Conservation (phyloP, 2,113 vertebrate species). For the Epinephelus moara region DNA sequence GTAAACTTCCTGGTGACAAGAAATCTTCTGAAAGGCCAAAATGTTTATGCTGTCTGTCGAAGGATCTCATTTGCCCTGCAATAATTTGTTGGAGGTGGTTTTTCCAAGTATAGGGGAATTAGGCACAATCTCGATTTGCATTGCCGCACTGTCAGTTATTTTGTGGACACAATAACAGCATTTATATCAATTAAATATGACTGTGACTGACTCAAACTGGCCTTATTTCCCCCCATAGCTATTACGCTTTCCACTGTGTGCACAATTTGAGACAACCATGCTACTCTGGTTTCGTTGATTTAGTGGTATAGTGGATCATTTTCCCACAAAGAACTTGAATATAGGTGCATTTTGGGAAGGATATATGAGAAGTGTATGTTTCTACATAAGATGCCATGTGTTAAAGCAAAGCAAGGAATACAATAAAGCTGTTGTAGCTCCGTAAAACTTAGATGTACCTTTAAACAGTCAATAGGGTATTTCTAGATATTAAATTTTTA, state of each 20-base stretch:
- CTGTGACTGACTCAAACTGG: slow-evolving; percentile 18
- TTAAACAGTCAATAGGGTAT: not conserved
- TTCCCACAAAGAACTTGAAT: slow-evolving; percentile 6
- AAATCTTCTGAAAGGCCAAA: not conserved
- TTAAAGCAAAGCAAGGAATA: not conserved
- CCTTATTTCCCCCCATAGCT: slow-evolving; percentile 18
- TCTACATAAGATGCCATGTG: too few species aligned
- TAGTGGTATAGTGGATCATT: slow-evolving; percentile 3
- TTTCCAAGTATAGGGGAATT: not conserved
- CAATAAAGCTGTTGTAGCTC: not conserved
- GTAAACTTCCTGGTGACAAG: not conserved
- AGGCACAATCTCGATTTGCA: not conserved
- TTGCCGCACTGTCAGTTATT: not conserved
- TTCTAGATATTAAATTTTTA: not conserved
- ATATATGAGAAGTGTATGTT: not conserved
- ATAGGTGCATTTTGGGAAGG: not conserved
- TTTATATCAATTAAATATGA: slow-evolving; percentile 49
- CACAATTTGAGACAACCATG: slow-evolving; percentile 29
- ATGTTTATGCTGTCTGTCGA: not conserved
- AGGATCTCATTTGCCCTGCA: not conserved
- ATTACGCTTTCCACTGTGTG: slow-evolving; percentile 27
- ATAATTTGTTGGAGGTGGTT: not conserved
- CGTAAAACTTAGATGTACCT: not conserved
- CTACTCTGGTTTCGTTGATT: slow-evolving; percentile 13
- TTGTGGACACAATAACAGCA: slow-evolving; percentile 1